Conservation (phyloP, 2,797 vertebrate species). For the Eulemur rubriventer region DNA sequence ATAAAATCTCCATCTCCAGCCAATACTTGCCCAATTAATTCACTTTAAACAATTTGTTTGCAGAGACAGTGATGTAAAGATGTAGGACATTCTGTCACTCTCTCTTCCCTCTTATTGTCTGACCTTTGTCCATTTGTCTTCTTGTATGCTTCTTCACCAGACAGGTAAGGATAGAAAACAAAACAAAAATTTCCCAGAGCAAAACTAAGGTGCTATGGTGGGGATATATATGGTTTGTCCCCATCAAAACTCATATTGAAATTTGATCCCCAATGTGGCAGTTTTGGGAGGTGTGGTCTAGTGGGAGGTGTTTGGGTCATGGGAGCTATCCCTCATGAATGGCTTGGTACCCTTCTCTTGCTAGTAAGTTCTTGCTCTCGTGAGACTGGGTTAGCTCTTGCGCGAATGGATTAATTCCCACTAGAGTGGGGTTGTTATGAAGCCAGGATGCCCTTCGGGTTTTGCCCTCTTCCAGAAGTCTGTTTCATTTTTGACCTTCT, state of each 20-base stretch:
- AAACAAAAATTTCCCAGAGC: not conserved
- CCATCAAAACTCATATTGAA: not conserved
- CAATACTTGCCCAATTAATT: not conserved
- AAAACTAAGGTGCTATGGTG: not conserved
- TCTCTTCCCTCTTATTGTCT: not conserved
- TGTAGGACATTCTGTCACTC: not conserved
- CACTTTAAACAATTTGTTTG: not conserved
- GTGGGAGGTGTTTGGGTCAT: not conserved
- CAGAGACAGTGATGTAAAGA: constrained; percentile 2
- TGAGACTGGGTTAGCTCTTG: not conserved
- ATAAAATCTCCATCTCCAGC: not conserved
- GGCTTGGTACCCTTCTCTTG: not conserved
- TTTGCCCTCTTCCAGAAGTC: not conserved
- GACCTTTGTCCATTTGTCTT: not conserved
- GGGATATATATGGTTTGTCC: not conserved
- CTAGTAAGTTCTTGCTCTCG: not conserved
- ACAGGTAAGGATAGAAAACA: not conserved
- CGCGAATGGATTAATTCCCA: not conserved
- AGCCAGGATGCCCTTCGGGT: not conserved
- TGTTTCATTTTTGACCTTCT: not conserved
- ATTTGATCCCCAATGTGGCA: not conserved
- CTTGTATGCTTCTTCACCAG: constrained; percentile 4
- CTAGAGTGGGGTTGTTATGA: not conserved
- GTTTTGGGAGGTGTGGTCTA: not conserved
- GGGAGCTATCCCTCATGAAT: not conserved